Conservation (phyloP, 2,888 invertebrate genomes). For the Leptopterna dolabrata region DNA sequence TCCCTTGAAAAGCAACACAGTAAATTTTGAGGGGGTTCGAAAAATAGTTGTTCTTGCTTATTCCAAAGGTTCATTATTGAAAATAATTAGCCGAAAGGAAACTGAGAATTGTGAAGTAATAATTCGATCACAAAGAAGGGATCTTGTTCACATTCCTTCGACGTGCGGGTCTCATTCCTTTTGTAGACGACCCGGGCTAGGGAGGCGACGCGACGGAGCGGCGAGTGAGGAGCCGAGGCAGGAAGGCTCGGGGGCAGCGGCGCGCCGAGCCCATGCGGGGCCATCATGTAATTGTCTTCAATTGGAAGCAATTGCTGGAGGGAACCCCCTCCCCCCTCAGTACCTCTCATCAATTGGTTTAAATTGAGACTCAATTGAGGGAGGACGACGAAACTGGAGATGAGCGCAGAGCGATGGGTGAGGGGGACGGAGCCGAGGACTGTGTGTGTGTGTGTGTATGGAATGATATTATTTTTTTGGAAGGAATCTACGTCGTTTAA, state of each 20-base stretch:
- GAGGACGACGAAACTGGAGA: conserved; percentile 16
- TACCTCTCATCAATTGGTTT: conserved; percentile 20
- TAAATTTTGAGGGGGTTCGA: too few relatives aligned
- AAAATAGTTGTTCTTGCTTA: too few relatives aligned
- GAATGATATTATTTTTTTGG: background rate
- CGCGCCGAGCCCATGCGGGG: background rate
- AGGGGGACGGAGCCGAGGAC: background rate
- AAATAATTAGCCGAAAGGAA: too few relatives aligned
- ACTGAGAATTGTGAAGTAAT: too few relatives aligned
- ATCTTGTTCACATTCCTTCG: background rate
- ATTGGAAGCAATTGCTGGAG: conserved; percentile 55
- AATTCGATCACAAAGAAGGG: background rate
- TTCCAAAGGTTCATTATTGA: too few relatives aligned
- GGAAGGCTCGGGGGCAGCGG: background rate
- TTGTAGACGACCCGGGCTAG: background rate
- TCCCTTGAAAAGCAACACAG: too few relatives aligned
- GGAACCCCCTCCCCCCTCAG: background rate
- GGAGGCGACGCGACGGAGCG: background rate
- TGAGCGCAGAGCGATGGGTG: background rate
- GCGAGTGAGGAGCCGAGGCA: background rate
- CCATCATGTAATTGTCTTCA: conserved; percentile 55
- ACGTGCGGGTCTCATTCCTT: background rate
- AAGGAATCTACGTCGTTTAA: background rate
- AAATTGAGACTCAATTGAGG: conserved; percentile 56
- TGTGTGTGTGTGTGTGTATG: background rate